phyloP scores from a whole-genome alignment of 2,113 vertebrate species.

The Osmerus eperlanus region DNA sequence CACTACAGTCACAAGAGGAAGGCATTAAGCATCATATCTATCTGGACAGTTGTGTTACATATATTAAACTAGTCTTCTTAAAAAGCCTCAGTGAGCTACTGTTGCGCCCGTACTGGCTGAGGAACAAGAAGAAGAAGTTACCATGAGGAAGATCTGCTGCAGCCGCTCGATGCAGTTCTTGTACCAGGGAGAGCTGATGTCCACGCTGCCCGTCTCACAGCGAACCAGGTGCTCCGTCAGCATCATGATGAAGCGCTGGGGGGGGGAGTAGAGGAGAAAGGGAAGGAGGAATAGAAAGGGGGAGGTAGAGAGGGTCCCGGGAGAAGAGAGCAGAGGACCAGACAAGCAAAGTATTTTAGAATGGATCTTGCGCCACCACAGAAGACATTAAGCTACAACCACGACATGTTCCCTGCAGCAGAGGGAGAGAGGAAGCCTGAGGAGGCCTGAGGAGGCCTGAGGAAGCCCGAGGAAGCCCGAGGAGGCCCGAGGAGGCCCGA shows the following conservation, averaged over 20 bases:
- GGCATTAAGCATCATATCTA: too few relatives aligned
- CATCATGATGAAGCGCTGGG: constrained; percentile 98
- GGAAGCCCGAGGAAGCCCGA: too few relatives aligned
- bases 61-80: too few relatives aligned
- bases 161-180: constrained; percentile 94
- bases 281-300: background rate
- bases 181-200: constrained; percentile 92
- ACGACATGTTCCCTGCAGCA: too few relatives aligned
- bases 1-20: too few relatives aligned
- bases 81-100: too few relatives aligned
- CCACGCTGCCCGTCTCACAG: constrained; percentile 90
- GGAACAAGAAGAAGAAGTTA: constrained; percentile 38
- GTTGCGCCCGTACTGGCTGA: background rate
- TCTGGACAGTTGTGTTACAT: too few relatives aligned
- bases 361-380: background rate
- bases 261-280: background rate
- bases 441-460: too few relatives aligned
- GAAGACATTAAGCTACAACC: background rate
- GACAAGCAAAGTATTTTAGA: background rate
- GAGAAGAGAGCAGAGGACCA: background rate
- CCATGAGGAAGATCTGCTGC: constrained; percentile 96
- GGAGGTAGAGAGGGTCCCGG: background rate
- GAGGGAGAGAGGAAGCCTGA: too few relatives aligned
- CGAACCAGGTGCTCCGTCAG: constrained; percentile 94
- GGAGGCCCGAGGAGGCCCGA: too few relatives aligned